A percentile compares a stretch with the other conserved stretches of the same genome.
These are phyloP conservation scores for Podotricha telesiphe DNA, from an alignment of 2,888 invertebrate genomes.

Conservation along the genomic window DNA sequence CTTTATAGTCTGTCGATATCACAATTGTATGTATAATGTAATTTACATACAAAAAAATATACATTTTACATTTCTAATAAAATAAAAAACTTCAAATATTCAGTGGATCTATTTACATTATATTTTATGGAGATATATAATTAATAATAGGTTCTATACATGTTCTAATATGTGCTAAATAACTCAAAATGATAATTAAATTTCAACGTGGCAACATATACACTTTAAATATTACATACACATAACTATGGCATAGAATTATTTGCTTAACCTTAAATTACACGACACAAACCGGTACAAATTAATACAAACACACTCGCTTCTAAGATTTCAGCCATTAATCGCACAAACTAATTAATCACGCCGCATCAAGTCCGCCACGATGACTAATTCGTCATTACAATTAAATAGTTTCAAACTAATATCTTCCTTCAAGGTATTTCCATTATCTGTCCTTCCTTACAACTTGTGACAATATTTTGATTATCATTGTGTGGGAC, in stretches of 20 bases:
- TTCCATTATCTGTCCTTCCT: not conserved
- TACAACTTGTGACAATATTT: not conserved
- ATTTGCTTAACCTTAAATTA: constrained; percentile 38
- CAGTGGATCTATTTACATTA: no score
- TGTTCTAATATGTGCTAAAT: not conserved
- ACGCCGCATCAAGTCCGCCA: constrained; percentile 39
- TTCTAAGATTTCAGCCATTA: constrained; percentile 34
- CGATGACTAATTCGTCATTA: constrained; percentile 38
- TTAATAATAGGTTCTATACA: no score
- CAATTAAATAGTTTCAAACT: constrained; percentile 20
- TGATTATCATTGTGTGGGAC: constrained; percentile 66
- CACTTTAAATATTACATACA: not conserved
- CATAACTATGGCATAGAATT: constrained; percentile 37
- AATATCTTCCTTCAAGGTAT: constrained; percentile 1
- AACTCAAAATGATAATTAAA: constrained; percentile 5
- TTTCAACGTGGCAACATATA: constrained; percentile 16
- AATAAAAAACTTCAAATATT: no score
- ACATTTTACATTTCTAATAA: no score
- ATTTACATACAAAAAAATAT: not conserved
- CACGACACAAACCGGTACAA: constrained; percentile 36
- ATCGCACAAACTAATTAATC: constrained; percentile 44
- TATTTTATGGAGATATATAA: no score
- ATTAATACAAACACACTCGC: constrained; percentile 31
- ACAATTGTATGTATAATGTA: not conserved
- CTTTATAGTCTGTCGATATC: not conserved